Evolutionary conservation across 92 coral and sea anemone genomes (phyloP), one percentile per base, ranked within the genome.

Genomic region (Epizoanthus scotinus): DNA sequence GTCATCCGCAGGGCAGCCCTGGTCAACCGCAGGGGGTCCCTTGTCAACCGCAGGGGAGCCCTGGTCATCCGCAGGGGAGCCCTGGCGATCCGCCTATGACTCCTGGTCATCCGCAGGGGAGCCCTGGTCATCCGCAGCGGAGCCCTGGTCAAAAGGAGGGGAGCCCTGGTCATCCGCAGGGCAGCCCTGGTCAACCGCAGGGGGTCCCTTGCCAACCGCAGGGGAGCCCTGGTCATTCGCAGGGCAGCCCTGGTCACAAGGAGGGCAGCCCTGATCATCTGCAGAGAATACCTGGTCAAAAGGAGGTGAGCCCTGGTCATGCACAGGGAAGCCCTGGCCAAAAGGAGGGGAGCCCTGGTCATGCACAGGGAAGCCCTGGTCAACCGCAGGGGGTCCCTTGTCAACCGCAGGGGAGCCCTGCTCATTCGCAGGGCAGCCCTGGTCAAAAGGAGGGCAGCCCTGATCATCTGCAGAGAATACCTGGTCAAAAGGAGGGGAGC

Each of bases 21-120:
- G 36, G 36, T 31, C 36, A 56, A 3, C 61, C 18, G 24, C 22
- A 5, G 0, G 0, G 2, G 61, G 18, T 22, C 18, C 24, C 61
- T 56, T 22, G 61, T 53, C 58, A 53, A 53, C 58, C 58, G n/a
- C 58, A 53, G n/a, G n/a, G n/a, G n/a, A n/a, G n/a, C n/a, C n/a
- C n/a, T n/a, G n/a, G n/a, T 54, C 59, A 15, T 54, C 21, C 3
- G 59, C 59, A 15, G 21, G 3, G 8, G 4, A 54, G 9, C 59
- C 59, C 59, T 56, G 61, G 24, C 8, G 0, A 19, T 0, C 8
- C 0, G 22, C 7, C n/a, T n/a, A n/a, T n/a, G n/a, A n/a, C n/a
- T n/a, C 61, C 61, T 56, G 0, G 24, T 19, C 61, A 56, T 17
- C 61, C 25, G 24, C 61, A 54, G 20, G 24, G 21, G 61, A 56